Conservation (phyloP, 2,113 vertebrate genomes). For the Pituophis catenifer region DNA sequence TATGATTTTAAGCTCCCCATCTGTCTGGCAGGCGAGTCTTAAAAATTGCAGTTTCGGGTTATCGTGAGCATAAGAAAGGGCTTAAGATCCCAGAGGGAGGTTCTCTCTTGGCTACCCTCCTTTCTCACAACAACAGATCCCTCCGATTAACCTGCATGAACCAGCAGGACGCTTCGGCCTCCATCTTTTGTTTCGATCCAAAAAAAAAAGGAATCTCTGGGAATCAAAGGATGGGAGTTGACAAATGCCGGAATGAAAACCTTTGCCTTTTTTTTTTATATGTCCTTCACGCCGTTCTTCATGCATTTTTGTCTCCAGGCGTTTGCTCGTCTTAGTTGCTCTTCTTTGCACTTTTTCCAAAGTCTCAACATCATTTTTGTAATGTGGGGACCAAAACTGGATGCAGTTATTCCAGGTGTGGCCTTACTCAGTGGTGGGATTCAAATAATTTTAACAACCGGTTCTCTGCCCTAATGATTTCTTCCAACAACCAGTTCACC, state of each 20-base stretch:
- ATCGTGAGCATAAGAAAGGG: slow-evolving; percentile 19
- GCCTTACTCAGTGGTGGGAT: no score
- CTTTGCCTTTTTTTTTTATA: slow-evolving; percentile 45
- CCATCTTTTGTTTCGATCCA: slow-evolving; percentile 56
- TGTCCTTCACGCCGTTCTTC: no score
- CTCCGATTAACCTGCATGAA: slow-evolving; percentile 21
- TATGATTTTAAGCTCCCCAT: not conserved
- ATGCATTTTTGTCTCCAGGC: no score
- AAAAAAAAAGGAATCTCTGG: slow-evolving; percentile 46
- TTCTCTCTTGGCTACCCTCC: slow-evolving; percentile 9
- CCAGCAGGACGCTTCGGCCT: slow-evolving; percentile 8
- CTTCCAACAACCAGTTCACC: no score
- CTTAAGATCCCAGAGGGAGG: slow-evolving; percentile 1
- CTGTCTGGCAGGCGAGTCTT: not conserved
- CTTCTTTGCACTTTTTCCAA: no score
- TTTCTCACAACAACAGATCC: not conserved
- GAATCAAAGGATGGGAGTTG: slow-evolving; percentile 57
- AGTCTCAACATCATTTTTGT: no score
- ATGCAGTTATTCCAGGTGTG: no score
- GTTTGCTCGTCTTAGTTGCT: no score
- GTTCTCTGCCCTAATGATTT: no score
- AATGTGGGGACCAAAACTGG: no score
- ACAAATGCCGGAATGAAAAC: slow-evolving; percentile 54
- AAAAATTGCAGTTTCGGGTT: not conserved
- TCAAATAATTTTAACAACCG: no score